Conservation (phyloP, 2,797 vertebrate genomes). For the Sebastes matsubarae region DNA sequence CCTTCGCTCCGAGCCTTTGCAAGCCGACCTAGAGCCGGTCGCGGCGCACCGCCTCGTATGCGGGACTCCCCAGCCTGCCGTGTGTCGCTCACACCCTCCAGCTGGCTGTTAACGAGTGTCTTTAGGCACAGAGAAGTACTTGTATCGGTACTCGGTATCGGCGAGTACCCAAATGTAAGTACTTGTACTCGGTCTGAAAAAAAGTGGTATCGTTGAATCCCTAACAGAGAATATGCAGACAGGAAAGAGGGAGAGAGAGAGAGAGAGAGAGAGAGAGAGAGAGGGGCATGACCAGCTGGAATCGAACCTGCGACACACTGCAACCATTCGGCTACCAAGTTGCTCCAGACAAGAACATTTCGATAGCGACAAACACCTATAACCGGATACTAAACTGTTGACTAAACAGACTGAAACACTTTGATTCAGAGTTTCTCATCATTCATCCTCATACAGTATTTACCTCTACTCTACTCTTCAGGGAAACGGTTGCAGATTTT, state of each 20-base stretch:
- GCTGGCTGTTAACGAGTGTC: too few relatives aligned
- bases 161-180: too few relatives aligned
- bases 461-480: neutral
- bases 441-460: neutral
- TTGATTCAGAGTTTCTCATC: neutral
- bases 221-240: neutral
- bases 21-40: too few relatives aligned
- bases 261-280: too few relatives aligned
- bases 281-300: neutral
- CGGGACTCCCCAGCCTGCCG: too few relatives aligned
- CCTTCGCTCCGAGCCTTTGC: too few relatives aligned
- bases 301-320: neutral
- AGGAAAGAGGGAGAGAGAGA: neutral
- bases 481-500: conserved; percentile 7
- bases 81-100: too few relatives aligned
- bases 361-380: neutral
- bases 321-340: neutral
- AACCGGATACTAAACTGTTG: neutral
- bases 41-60: too few relatives aligned
- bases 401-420: neutral
- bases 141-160: too few relatives aligned
- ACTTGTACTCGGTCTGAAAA: too few relatives aligned
- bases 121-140: too few relatives aligned
- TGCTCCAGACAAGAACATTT: neutral
- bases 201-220: too few relatives aligned